Evolutionary conservation across 2,113 vertebrate genomes (phyloP).

Genomic region (Sturnus vulgaris): DNA sequence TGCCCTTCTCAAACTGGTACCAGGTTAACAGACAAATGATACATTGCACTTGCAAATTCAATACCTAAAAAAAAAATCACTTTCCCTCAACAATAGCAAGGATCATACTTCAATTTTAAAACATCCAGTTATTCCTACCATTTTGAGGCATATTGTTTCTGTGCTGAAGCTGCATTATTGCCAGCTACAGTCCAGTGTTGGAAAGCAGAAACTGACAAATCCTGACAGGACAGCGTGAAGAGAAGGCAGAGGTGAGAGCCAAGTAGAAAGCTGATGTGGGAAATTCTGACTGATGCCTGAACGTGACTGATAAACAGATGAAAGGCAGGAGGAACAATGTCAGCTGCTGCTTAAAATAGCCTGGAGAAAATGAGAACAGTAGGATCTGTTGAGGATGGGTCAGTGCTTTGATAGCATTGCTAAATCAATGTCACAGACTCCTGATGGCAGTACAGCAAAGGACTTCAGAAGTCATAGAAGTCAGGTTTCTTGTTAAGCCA

Average conservation of each 20-base stretch:
- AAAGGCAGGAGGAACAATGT: constrained; percentile 41
- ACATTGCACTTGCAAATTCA: neutral
- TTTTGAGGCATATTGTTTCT: neutral
- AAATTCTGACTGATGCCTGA: constrained; percentile 56
- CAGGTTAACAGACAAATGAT: neutral
- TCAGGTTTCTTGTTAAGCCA: neutral
- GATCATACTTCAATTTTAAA: neutral
- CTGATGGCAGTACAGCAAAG: neutral
- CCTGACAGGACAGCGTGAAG: neutral
- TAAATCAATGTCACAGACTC: constrained; percentile 51
- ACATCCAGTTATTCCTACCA: neutral
- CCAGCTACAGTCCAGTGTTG: neutral
- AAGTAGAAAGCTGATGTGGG: constrained; percentile 26
- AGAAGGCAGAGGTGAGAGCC: neutral
- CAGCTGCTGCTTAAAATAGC: constrained; percentile 56
- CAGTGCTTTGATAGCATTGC: constrained; percentile 50
- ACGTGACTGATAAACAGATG: constrained; percentile 56
- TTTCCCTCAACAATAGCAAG: neutral
- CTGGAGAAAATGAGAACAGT: constrained; percentile 47
- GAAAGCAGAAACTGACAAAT: neutral
- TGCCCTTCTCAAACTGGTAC: constrained; percentile 33
- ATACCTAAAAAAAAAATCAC: neutral
- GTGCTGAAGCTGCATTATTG: neutral
- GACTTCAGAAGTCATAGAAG: constrained; percentile 38
- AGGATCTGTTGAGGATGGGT: constrained; percentile 48